Base-by-base conservation (phyloP, 2,113 vertebrate species). In the Pimephales promelas region DNA sequence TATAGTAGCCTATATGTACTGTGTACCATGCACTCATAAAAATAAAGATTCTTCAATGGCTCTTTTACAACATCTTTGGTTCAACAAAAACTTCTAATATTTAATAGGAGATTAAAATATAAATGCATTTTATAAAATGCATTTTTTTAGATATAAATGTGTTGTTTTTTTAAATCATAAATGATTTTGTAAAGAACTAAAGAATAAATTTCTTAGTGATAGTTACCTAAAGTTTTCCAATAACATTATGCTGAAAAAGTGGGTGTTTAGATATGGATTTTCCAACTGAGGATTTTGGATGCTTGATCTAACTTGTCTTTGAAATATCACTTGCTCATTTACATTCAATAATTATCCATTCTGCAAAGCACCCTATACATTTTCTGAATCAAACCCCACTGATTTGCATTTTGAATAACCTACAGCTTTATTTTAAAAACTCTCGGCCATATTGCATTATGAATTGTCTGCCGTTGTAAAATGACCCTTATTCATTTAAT, bases 11-110 rank as follows among this genome's bases (percentile, higher is more conserved):
- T 8, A 45, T 40, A 34, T 68, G 66, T 70, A 40, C 36, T 70
- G 66, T 70, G 31, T 68, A 71, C 43, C 68, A 45, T 71, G 40
- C 20, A 36, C 11, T 43, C 68, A 6, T 71, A 71, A 72, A 72
- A 45, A 70, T 70, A 70, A 72, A 72, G 40, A 47, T 9, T 72
- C 10, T 45, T 72, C n/a, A 72, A 16, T 72, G 22, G 52, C 52
- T 72, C 40, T 71, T 71, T 71, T 43, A 24, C 68, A n/a, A 71
- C 20, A 45, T 71, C 22, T 72, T 24, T 72, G 36, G 70, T 72
- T 72, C 18, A 40, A 40, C 20, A 68, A 45, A 26, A 24, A 24
- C 6, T 2, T 14, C 34, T 47, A 26, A 72, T 72, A 45, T 71
- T 71, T 36, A 11, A 66, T 16, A 24, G 36, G 7, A 47, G n/a